phyloP scores from a whole-genome alignment of 2,113 vertebrate species.

The Cyphomyrus plagiostoma region DNA sequence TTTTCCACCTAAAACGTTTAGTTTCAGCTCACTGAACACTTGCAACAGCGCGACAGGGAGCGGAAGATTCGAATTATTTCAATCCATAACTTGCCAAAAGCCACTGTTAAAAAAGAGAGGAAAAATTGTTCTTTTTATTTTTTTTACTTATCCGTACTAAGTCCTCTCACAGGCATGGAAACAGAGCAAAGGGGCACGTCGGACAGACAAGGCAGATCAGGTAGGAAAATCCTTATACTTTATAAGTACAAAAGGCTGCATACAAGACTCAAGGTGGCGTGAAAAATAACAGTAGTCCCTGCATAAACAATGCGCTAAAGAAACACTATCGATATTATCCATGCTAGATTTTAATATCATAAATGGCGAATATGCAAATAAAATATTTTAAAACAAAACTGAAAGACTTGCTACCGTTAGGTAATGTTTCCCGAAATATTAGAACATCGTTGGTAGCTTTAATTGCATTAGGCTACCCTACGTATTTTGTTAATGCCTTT shows the following conservation, averaged over 20 bases:
- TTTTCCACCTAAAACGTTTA: conserved; percentile 99
- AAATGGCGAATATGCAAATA: background rate
- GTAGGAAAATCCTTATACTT: conserved; percentile 60
- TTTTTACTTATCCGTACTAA: conserved; percentile 50
- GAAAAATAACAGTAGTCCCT: background rate
- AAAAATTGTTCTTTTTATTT: conserved; percentile 54
- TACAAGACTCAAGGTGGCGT: background rate
- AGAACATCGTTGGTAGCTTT: background rate
- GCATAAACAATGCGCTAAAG: background rate
- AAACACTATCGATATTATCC: background rate
- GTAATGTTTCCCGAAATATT: background rate
- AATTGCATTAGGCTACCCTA: background rate
- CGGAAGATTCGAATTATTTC: conserved; percentile 98
- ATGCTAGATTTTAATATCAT: background rate
- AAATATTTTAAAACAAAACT: background rate
- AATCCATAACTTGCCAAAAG: conserved; percentile 73
- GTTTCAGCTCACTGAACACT: conserved; percentile 99
- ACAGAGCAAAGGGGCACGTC: conserved; percentile 74
- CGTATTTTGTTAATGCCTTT: background rate
- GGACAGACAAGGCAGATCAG: conserved; percentile 80
- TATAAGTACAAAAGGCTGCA: background rate
- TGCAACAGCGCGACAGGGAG: conserved; percentile 89
- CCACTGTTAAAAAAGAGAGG: conserved; percentile 46
- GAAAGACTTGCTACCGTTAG: background rate
- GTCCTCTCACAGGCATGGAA: conserved; percentile 73